Percentiles rank a stretch among this genome's conserved stretches.
Conservation (phyloP, 2,888 invertebrate species). For the Neoaliturus tenellus region DNA sequence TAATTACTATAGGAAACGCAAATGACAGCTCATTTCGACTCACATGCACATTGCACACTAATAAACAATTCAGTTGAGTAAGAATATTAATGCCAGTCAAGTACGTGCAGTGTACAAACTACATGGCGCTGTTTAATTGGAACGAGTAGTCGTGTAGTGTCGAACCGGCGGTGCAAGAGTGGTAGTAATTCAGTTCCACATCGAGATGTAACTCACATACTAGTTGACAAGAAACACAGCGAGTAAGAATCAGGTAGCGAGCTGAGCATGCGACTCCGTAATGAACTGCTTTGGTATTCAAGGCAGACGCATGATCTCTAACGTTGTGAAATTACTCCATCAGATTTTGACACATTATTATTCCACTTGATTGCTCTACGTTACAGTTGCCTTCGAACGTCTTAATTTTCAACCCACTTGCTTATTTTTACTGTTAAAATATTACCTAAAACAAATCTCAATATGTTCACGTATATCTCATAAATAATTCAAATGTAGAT, state of each 20-base stretch:
- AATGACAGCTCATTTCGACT: no score
- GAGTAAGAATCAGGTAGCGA: background rate
- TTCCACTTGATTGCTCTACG: background rate
- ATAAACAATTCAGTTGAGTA: no score
- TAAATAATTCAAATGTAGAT: no score
- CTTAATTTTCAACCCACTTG: background rate
- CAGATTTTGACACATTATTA: slow-evolving; percentile 27
- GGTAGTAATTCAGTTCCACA: background rate
- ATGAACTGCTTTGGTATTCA: slow-evolving; percentile 20
- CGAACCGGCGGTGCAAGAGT: background rate
- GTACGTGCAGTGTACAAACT: background rate
- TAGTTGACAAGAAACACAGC: background rate
- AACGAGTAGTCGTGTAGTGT: background rate
- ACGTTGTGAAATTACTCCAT: slow-evolving; percentile 5
- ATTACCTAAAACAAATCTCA: no score
- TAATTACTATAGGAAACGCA: no score
- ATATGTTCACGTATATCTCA: no score
- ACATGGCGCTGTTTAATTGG: background rate
- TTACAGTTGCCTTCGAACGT: background rate
- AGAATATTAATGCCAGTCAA: background rate
- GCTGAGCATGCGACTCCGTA: background rate
- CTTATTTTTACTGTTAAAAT: no score
- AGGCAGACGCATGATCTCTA: background rate
- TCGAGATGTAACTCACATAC: background rate
- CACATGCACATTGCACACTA: no score